A percentile compares a stretch with the other conserved stretches of the same genome.
These are phyloP conservation scores for Molossus molossus DNA, from an alignment of 2,797 vertebrate species.

Conservation along the genomic window DNA sequence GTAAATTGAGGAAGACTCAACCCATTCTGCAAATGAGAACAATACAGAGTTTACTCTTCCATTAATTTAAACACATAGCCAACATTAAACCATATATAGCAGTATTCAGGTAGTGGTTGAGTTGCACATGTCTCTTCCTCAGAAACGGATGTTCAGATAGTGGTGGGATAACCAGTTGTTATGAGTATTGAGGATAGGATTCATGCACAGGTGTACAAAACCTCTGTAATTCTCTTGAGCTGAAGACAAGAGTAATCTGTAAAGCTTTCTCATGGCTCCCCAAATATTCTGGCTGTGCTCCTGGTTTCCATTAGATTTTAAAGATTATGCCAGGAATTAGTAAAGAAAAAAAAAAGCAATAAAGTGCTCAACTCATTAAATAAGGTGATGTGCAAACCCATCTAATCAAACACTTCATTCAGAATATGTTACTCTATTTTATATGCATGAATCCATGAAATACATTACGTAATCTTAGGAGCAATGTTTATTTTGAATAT, in stretches of 20 bases:
- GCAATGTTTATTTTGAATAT: conserved; percentile 3
- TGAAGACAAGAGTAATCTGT: not conserved
- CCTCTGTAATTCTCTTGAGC: not conserved
- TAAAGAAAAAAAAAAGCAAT: not conserved
- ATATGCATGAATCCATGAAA: not conserved
- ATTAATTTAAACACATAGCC: not conserved
- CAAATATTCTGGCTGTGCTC: not conserved
- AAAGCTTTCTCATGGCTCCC: not conserved
- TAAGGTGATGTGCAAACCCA: not conserved
- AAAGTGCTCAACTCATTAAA: not conserved
- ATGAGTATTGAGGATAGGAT: not conserved
- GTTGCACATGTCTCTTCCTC: not conserved
- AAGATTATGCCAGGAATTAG: not conserved
- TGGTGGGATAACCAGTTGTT: not conserved
- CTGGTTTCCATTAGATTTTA: not conserved
- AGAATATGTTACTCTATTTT: not conserved
- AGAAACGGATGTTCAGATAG: not conserved
- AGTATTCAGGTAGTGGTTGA: not conserved
- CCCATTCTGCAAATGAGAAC: not conserved
- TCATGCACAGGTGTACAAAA: not conserved
- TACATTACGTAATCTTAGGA: not conserved
- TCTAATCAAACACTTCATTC: not conserved
- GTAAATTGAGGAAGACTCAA: not conserved
- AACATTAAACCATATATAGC: not conserved
- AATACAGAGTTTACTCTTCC: not conserved